Percentiles rank a stretch among this genome's conserved stretches.
Conservation (phyloP, 1,140 invertebrate genomes). For the Polypedilum vanderplanki region DNA sequence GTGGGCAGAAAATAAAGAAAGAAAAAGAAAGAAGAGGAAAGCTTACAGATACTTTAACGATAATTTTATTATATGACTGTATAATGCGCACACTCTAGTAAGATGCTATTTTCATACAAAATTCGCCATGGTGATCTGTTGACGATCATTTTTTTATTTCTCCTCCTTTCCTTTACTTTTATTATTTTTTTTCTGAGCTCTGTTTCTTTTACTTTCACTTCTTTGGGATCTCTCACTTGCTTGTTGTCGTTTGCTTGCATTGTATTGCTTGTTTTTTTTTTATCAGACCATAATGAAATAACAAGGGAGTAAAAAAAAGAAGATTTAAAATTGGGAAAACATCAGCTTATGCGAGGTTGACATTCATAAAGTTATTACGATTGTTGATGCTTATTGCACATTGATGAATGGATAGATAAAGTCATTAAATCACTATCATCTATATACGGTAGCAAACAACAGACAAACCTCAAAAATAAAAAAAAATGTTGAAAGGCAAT, state of each 20-base stretch:
- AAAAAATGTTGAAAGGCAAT: too few relatives aligned
- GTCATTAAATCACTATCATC: too few relatives aligned
- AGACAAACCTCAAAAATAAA: too few relatives aligned
- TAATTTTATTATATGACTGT: constrained; percentile 20
- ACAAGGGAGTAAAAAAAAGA: background rate
- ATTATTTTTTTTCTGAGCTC: background rate
- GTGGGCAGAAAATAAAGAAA: background rate
- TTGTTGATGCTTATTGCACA: too few relatives aligned
- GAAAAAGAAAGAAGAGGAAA: too few relatives aligned
- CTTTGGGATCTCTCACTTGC: background rate
- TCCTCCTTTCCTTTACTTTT: background rate
- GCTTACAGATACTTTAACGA: constrained; percentile 21
- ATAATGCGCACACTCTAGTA: background rate
- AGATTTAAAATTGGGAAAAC: too few relatives aligned
- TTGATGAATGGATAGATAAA: too few relatives aligned
- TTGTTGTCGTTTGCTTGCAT: background rate
- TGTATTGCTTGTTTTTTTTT: background rate
- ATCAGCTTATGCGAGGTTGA: too few relatives aligned
- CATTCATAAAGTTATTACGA: too few relatives aligned
- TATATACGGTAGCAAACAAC: too few relatives aligned
- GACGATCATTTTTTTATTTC: background rate
- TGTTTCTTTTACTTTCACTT: background rate
- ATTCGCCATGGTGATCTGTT: background rate
- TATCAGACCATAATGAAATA: background rate
- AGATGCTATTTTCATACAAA: background rate